These are phyloP conservation scores for Epistrophella euchroma DNA, from an alignment of 2,888 invertebrate genomes.

Conservation along the genomic window DNA sequence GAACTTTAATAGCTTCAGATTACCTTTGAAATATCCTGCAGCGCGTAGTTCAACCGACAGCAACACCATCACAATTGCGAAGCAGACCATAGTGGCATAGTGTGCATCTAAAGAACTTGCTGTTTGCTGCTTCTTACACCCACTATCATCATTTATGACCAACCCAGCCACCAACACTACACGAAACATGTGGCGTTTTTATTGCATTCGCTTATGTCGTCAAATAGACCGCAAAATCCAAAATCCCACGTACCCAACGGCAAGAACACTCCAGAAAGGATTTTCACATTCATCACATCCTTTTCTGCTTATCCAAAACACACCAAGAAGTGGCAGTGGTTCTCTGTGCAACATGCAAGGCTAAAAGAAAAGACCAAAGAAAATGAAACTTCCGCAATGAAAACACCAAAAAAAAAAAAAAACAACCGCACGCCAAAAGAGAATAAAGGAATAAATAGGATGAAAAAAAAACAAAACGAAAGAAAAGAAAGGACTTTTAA, in stretches of 20 bases:
- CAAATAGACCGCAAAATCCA: constrained; percentile 75
- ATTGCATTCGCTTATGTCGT: constrained; percentile 76
- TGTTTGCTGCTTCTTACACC: constrained; percentile 32
- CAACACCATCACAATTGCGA: not conserved
- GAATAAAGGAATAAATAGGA: constrained; percentile 5
- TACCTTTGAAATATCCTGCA: constrained; percentile 63
- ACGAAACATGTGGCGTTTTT: constrained; percentile 73
- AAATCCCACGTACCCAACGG: constrained; percentile 55
- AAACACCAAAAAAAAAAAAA: constrained; percentile 45
- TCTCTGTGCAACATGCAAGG: constrained; percentile 38
- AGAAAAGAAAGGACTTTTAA: constrained; percentile 35
- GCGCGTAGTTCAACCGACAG: constrained; percentile 18
- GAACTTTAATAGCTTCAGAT: constrained; percentile 51
- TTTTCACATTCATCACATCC: constrained; percentile 59
- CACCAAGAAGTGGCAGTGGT: constrained; percentile 56
- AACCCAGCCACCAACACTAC: not conserved
- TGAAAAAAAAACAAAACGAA: not conserved
- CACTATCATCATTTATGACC: not conserved
- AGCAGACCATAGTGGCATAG: constrained; percentile 29
- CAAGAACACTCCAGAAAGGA: constrained; percentile 67
- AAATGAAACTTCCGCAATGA: constrained; percentile 72
- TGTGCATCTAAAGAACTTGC: constrained; percentile 32
- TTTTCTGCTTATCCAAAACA: constrained; percentile 29
- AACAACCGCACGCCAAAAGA: constrained; percentile 1
- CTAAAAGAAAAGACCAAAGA: constrained; percentile 48